Evolutionary conservation across 2,113 vertebrate species (phyloP).

Genomic region (Mugil cephalus): DNA sequence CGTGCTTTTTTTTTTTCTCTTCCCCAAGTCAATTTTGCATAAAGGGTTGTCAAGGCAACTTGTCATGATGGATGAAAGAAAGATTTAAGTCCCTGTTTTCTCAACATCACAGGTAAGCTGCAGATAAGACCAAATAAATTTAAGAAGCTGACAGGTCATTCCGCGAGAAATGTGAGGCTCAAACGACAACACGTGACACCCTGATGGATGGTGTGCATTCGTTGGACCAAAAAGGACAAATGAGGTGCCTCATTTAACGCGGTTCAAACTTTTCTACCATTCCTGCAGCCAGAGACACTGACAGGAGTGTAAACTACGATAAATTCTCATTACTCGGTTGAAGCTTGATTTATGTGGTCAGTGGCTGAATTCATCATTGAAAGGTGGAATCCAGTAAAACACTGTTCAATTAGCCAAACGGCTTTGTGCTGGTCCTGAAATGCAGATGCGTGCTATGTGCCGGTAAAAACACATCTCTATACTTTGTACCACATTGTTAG

Average conservation of each 20-base stretch:
- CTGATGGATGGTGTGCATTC: constrained; percentile 76
- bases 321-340: constrained; percentile 49
- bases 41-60: constrained; percentile 44
- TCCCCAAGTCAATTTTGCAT: constrained; percentile 47
- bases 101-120: constrained; percentile 76
- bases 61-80: constrained; percentile 49
- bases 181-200: constrained; percentile 70
- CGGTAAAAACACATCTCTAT: constrained; percentile 21
- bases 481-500: constrained; percentile 13
- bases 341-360: constrained; percentile 28
- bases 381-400: constrained; percentile 1
- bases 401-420: constrained; percentile 3
- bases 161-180: constrained; percentile 71
- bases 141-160: constrained; percentile 80
- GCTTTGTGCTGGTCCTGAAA: neutral
- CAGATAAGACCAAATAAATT: constrained; percentile 83
- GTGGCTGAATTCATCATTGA: neutral
- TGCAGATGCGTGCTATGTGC: constrained; percentile 1
- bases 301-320: constrained; percentile 55
- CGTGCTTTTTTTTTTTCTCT: no score
- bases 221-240: constrained; percentile 78
- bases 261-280: constrained; percentile 59
- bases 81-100: constrained; percentile 77
- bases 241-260: constrained; percentile 71
- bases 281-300: constrained; percentile 47